phyloP scores from a whole-genome alignment of 2,113 vertebrate genomes.

The Lonchura striata region DNA sequence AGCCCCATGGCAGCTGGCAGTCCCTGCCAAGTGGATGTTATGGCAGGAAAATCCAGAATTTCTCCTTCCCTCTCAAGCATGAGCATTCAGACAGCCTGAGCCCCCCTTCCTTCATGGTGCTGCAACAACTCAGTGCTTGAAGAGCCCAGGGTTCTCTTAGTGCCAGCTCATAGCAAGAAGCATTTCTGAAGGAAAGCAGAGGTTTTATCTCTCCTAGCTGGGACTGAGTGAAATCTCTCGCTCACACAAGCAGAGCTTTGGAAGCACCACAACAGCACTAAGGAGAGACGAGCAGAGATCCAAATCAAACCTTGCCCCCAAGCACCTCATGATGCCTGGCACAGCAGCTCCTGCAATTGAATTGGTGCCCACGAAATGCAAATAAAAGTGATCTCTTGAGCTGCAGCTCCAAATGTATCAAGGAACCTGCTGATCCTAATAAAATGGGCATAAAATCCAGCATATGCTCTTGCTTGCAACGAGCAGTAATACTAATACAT shows the following conservation, averaged over 20 bases:
- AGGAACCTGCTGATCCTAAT: background rate
- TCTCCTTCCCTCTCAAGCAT: background rate
- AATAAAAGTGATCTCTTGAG: background rate
- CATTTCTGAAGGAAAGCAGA: background rate
- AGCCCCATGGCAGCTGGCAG: background rate
- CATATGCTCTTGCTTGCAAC: background rate
- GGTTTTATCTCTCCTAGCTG: background rate
- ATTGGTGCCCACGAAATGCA: background rate
- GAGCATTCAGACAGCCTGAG: background rate
- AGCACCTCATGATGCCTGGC: background rate
- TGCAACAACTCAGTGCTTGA: background rate
- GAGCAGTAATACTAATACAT: background rate
- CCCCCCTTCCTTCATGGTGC: background rate
- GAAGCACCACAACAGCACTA: background rate
- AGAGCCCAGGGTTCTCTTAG: background rate
- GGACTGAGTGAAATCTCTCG: background rate
- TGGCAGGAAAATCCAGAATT: background rate
- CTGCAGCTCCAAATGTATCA: background rate
- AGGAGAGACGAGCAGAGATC: background rate
- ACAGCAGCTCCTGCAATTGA: background rate
- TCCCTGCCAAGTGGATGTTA: background rate
- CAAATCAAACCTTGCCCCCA: background rate
- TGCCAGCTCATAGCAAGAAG: background rate
- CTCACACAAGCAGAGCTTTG: background rate
- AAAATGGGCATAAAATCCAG: background rate